Percentiles rank a stretch among this genome's conserved stretches.
phyloP scores from a whole-genome alignment of 2,888 invertebrate species.

The Omphaloscelis lunosa region DNA sequence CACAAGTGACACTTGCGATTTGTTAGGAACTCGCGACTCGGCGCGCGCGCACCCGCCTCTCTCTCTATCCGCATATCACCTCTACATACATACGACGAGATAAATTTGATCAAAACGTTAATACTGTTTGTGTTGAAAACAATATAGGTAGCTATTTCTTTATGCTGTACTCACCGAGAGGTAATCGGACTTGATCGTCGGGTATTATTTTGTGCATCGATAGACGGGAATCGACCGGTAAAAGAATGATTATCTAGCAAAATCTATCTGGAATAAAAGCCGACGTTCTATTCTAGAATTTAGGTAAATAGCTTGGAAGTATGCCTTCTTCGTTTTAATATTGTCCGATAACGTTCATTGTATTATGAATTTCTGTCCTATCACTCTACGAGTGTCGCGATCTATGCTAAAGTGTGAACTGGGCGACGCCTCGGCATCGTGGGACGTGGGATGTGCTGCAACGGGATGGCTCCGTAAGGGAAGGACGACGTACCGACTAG shows the following conservation, averaged over 20 bases:
- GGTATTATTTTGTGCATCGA: slow-evolving; percentile 89
- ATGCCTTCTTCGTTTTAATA: slow-evolving; percentile 88
- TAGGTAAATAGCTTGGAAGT: slow-evolving; percentile 89
- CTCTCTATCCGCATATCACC: slow-evolving; percentile 88
- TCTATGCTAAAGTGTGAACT: slow-evolving; percentile 85
- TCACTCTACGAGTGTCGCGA: slow-evolving; percentile 90
- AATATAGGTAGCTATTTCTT: slow-evolving; percentile 82
- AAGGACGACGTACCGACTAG: slow-evolving; percentile 68
- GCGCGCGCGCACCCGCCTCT: slow-evolving; percentile 76
- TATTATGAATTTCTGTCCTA: slow-evolving; percentile 85
- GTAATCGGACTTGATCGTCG: slow-evolving; percentile 86
- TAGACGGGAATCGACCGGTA: slow-evolving; percentile 85
- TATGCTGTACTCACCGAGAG: slow-evolving; percentile 82
- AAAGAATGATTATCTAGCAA: slow-evolving; percentile 89
- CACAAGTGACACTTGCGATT: slow-evolving; percentile 8
- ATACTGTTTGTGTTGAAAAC: slow-evolving; percentile 88
- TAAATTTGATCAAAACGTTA: slow-evolving; percentile 87
- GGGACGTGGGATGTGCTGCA: slow-evolving; percentile 66
- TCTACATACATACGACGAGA: slow-evolving; percentile 87
- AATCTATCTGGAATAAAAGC: slow-evolving; percentile 90
- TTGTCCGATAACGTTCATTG: slow-evolving; percentile 90
- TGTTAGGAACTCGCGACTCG: slow-evolving; percentile 47
- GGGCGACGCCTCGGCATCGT: slow-evolving; percentile 61
- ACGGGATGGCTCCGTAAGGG: slow-evolving; percentile 68
- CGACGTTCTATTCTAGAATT: slow-evolving; percentile 89